These are phyloP conservation scores for Myioborus melanocephalus DNA, from an alignment of 2,797 vertebrate genomes.

Conservation along the genomic window DNA sequence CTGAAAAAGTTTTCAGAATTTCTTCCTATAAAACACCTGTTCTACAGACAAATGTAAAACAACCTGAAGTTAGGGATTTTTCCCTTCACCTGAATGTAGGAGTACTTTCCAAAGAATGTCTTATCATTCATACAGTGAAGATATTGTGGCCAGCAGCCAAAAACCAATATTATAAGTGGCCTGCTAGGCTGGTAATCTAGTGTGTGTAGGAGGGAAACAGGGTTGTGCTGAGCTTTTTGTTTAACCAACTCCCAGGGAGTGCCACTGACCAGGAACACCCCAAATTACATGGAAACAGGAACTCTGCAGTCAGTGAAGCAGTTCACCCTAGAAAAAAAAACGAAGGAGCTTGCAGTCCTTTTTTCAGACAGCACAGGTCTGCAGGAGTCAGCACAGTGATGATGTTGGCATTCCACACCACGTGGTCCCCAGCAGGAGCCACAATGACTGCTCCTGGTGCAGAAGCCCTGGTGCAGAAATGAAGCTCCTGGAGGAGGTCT, in stretches of 20 bases:
- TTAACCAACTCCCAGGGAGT: neutral
- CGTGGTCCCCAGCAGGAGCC: neutral
- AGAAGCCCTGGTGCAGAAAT: neutral
- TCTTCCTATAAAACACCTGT: neutral
- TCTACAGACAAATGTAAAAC: neutral
- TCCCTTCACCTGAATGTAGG: neutral
- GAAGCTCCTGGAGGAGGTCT: neutral
- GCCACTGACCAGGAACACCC: neutral
- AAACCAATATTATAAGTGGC: neutral
- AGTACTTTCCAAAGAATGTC: neutral
- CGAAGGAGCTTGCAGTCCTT: neutral
- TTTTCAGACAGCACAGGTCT: neutral
- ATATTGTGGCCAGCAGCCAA: neutral
- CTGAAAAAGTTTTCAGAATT: neutral
- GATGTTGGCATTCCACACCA: neutral
- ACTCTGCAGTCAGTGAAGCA: neutral
- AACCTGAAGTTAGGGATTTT: neutral
- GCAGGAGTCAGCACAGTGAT: neutral
- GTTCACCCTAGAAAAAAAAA: neutral
- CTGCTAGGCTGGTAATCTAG: neutral
- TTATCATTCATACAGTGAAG: neutral
- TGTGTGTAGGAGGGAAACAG: neutral
- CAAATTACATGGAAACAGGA: neutral
- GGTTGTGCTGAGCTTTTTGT: neutral
- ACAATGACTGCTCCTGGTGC: neutral